phyloP scores from a whole-genome alignment of 2,888 invertebrate species.

The Drosophila limbata region DNA sequence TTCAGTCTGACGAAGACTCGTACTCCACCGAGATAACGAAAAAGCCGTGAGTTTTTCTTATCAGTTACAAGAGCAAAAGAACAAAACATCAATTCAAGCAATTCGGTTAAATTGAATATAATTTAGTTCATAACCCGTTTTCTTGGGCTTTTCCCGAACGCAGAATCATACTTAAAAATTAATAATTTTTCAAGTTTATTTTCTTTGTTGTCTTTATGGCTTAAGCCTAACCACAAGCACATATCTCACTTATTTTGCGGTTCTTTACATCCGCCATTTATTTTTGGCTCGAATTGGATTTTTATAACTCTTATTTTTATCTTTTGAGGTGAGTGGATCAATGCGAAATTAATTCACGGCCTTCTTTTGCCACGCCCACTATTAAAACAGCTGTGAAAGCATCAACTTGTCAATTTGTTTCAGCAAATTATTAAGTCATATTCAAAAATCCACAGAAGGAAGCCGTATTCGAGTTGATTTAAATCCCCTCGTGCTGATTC shows the following conservation, averaged over 20 bases:
- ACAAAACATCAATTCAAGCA: conserved; percentile 4
- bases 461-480: not conserved
- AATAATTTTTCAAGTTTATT: conserved; percentile 1
- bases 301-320: conserved; percentile 5
- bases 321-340: conserved; percentile 17
- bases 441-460: not conserved
- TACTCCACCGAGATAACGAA: conserved; percentile 23
- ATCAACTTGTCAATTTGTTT: not conserved
- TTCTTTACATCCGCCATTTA: conserved; percentile 29
- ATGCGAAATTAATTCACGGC: conserved; percentile 9
- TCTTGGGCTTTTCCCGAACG: conserved; percentile 1
- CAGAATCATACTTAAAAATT: not conserved
- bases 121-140: conserved; percentile 15
- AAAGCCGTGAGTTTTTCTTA: conserved; percentile 8
- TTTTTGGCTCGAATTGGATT: conserved; percentile 6
- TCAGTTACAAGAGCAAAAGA: conserved; percentile 24
- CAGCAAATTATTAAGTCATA: conserved; percentile 2
- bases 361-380: conserved; percentile 4
- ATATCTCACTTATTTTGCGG: not conserved
- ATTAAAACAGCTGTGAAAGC: not conserved
- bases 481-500: too few species aligned
- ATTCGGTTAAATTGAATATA: conserved; percentile 7
- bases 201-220: conserved; percentile 1
- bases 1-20: conserved; percentile 8
- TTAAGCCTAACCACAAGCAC: conserved; percentile 4